Evolutionary conservation across 2,797 vertebrate genomes (phyloP), one percentile per base, ranked within the genome.

Genomic region (Galago senegalensis): DNA sequence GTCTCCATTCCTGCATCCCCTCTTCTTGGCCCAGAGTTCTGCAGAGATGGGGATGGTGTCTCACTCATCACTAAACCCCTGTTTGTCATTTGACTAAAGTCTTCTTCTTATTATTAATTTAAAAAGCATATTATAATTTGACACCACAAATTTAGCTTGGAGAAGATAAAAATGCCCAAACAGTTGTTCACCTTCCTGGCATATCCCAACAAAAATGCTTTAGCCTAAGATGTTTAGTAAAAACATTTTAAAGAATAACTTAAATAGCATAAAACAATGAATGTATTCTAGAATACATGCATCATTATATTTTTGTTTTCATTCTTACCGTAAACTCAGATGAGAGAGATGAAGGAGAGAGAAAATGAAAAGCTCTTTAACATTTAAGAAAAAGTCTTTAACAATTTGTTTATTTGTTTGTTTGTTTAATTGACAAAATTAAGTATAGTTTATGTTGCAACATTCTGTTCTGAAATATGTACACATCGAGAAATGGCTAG

Each of bases 211-310:
- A 94, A 43, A 93, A 91, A 69, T 29, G 5, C 53, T 87, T 29
- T 43, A 2, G 3, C 20, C 13, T 61, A 34, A 8, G 93, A 90
- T 72, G 7, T 92, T 49, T 53, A 92, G 67, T 69, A 89, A 61
- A 20, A 23, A 86, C 76, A 60, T 60, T 60, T 56, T 56, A 34
- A 58, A 56, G 20, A 0, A 87, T 72, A 67, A 86, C 23, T 83
- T 83, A 90, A 80, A 60, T 93, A 87, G 83, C 97, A 89, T 18
- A 93, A 91, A 96, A 70, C 37, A 69, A 40, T 46, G 91, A 88
- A 63, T 89, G 49, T 90, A 17, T 91, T 94, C 43, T 9, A 79
- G 31, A 93, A 67, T 79, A 92, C 56, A 94, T 90, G 53, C 40
- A 90, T 85, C 37, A 3, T 96, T 98, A 14, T 94, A 69, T 95